Base-by-base conservation (phyloP, 2,113 vertebrate species). In the Desmodus rotundus region DNA sequence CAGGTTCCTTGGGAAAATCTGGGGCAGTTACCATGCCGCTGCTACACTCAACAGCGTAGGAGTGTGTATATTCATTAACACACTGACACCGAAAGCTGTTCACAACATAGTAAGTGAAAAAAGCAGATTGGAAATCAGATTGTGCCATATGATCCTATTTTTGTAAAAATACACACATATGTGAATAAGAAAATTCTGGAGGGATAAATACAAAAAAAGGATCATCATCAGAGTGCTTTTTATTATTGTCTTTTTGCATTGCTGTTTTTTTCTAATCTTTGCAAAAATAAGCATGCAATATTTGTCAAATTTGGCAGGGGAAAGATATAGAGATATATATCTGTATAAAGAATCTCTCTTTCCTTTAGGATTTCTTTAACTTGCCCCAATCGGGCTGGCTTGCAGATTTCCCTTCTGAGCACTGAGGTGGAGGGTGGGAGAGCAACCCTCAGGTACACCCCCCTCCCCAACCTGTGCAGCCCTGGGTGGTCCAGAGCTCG, bases 41-140 rank as follows among this genome's bases (percentile, higher is more conserved):
- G 56, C 41, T 50, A 38, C 56, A 33, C 17, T 50, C 11, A 47
- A 3, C 8, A 5, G 26, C 0, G 28, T 28, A 80, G 56, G 91
- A 50, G 47, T 56, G 17, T 14, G 16, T 76, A 50, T 78, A 65
- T 47, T 70, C 91, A n/a, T 65, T 81, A 84, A 54, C 78, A 67
- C 3, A 11, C 86, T 41, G 19, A 45, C n/a, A 22, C 2, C 4
- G 20, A 88, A 91, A 94, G 77, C 82, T 77, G 45, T 82, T 93
- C n/a, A 65, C 61, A 47, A 36, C 8, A 43, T 16, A 63, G 50
- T 41, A 41, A 84, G 36, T 41, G 45, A 67, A 76, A 65, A 88
- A 91, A 72, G 38, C 78, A 93, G 89, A 70, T 41, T 95, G 82
- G 28, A 82, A 96, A 67, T 86, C 47, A 91, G n/a, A 87, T 74